These are phyloP conservation scores for Rhinogobius similis DNA, from an alignment of 2,113 vertebrate genomes.

Conservation along the genomic window DNA sequence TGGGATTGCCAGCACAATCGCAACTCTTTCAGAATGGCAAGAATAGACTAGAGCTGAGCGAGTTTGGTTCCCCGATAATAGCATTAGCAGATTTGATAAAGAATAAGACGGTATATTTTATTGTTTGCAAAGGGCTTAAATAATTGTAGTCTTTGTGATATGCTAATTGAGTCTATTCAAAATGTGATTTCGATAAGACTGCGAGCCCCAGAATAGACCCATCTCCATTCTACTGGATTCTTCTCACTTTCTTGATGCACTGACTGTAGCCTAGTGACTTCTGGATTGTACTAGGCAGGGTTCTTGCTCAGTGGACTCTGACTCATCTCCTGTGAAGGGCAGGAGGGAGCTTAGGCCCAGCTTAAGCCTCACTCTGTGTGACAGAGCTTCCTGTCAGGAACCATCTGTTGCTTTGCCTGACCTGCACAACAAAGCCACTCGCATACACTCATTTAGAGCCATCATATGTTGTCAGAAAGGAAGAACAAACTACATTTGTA, in stretches of 20 bases:
- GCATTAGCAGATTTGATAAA: too few relatives aligned
- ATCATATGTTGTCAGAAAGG: background rate
- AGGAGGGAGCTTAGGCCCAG: constrained; percentile 22
- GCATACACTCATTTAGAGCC: background rate
- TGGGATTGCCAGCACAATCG: too few relatives aligned
- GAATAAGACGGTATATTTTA: too few relatives aligned
- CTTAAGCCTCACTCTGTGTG: constrained; percentile 31
- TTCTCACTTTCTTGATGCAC: background rate
- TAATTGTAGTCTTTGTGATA: too few relatives aligned
- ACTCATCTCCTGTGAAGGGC: background rate
- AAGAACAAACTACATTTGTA: background rate
- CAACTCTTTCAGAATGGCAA: too few relatives aligned
- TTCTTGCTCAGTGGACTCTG: background rate
- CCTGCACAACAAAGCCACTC: constrained; percentile 11
- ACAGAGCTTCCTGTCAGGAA: constrained; percentile 31
- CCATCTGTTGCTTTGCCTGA: constrained; percentile 44
- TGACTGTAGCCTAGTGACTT: background rate
- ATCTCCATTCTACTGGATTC: background rate
- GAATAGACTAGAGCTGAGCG: too few relatives aligned
- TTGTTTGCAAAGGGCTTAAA: too few relatives aligned
- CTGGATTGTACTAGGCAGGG: background rate
- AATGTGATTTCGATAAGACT: too few relatives aligned
- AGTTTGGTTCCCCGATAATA: too few relatives aligned
- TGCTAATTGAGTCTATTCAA: too few relatives aligned
- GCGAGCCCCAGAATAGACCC: too few relatives aligned